Conservation (phyloP, 2,797 vertebrate genomes). For the Babyrousa celebensis region DNA sequence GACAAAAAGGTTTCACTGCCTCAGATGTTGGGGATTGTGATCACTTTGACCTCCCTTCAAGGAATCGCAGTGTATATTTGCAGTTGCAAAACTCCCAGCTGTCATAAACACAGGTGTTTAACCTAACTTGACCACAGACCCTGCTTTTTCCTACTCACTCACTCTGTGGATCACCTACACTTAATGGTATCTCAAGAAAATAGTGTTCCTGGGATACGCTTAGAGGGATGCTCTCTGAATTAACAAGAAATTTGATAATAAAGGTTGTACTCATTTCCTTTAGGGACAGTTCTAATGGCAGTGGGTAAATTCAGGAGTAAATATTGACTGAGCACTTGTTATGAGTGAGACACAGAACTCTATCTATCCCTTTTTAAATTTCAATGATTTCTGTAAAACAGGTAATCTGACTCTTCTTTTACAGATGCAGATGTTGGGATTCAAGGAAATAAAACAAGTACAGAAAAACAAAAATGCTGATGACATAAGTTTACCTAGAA, state of each 20-base stretch:
- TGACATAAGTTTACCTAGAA: neutral
- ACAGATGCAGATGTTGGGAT: neutral
- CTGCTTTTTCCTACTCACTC: neutral
- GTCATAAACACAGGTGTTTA: neutral
- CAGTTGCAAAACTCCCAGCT: neutral
- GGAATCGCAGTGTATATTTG: neutral
- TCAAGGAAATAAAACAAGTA: neutral
- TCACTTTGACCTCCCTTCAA: neutral
- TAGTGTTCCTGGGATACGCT: neutral
- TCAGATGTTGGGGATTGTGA: neutral
- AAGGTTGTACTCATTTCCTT: neutral
- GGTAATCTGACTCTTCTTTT: neutral
- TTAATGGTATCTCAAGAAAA: neutral
- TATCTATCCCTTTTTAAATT: constrained; percentile 3
- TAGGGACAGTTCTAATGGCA: neutral
- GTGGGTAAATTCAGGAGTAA: neutral
- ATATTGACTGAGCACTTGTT: neutral
- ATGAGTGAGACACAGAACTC: neutral
- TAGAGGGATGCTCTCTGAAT: neutral
- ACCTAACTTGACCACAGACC: neutral
- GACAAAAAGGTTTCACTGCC: neutral
- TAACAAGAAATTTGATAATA: neutral
- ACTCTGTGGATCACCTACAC: neutral
- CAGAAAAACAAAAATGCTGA: neutral
- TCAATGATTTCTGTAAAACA: neutral